Evolutionary conservation across 2,888 invertebrate genomes (phyloP), one percentile per base, ranked within the genome.

Genomic region (Macroteleia sp.): DNA sequence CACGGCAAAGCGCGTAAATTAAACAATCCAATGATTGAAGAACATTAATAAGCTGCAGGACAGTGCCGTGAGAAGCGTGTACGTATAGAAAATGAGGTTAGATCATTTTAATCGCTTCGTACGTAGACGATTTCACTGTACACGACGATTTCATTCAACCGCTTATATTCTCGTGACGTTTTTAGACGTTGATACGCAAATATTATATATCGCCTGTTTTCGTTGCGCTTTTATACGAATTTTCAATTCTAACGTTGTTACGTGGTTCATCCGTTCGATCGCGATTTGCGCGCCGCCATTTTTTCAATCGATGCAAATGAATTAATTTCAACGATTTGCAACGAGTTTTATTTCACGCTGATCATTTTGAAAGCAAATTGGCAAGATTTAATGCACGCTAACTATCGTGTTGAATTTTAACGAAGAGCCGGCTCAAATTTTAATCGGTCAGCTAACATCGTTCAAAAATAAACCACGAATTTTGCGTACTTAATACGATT

Each of bases 31-130:
- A 66, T 61, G 73, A 50, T 67, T 59, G 59, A 67, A 59, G 50
- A 73, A 81, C 76, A 81, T 80, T 81, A 48, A 71, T 82, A 82
- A 81, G 80, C 81, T 74, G 81, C 80, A 83, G 84, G 79, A 81
- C 86, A 87, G 88, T 83, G 86, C 86, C 84, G 86, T 84, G 82
- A 84, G 81, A 83, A 85, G 66, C 77, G 66, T 66, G 70, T 62
- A 57, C 66, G 76, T 64, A 64, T 59, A 66, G 69, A 52, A 62
- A 76, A 62, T 57, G 52, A 64, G 46, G 39, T 28, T 75, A 56
- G 62, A 50, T 57, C 75, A 62, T 69, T 77, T 67, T 67, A 70
- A 78, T 74, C 67, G 69, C 71, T 88, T 88, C 88, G 85, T 89
- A 88, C 83, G 87, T 87, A 69, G 70, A 70, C 76, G 76, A 77